Evolutionary conservation across 2,113 vertebrate species (phyloP), one percentile per base, ranked within the genome.

Genomic region (Tamias sibiricus): DNA sequence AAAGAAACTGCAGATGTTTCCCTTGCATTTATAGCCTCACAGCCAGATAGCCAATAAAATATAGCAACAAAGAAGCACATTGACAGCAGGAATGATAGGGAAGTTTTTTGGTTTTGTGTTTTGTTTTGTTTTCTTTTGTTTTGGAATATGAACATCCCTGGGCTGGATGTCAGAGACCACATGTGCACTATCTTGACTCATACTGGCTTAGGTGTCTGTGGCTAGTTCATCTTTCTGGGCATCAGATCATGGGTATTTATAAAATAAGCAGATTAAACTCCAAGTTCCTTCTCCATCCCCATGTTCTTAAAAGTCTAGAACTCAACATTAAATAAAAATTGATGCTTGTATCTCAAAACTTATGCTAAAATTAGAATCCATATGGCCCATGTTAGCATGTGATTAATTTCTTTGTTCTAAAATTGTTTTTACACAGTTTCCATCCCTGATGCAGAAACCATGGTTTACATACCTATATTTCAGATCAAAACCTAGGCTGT

Each of bases 1-100:
- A 86, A 97, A 76, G 64, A 96, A 93, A 89, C 19, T 66, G 22
- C 14, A 94, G n/a, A n/a, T 82, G 47, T 57, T 86, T 14, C 32
- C 8, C 28, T 88, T 75, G 6, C 4, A 85, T 85, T 85, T 87
- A 62, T 37, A 97, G 9, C 66, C 72, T 85, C 54, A 79, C 20
- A 92, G n/a, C 6, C 57, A 95, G 94, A 93, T 64, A 62, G 32
- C 37, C 71, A 87, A 84, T 93, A 87, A 92, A 84, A 94, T 81
- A 62, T 19, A 87, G 28, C 26, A 96, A 71, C 11, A 87, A 24
- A 88, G 42, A 59, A 68, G 62, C 32, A 91, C 62, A 57, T 6
- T 24, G 59, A 84, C 26, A 96, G 72, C 52, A 52, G 71, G 14
- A 84, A 40, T 52, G 19, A 72, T 52, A 19, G 9, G 19, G 17